Evolutionary conservation across 2,888 invertebrate genomes (phyloP), one percentile per base, ranked within the genome.

Genomic region (Drosophila silvestris): DNA sequence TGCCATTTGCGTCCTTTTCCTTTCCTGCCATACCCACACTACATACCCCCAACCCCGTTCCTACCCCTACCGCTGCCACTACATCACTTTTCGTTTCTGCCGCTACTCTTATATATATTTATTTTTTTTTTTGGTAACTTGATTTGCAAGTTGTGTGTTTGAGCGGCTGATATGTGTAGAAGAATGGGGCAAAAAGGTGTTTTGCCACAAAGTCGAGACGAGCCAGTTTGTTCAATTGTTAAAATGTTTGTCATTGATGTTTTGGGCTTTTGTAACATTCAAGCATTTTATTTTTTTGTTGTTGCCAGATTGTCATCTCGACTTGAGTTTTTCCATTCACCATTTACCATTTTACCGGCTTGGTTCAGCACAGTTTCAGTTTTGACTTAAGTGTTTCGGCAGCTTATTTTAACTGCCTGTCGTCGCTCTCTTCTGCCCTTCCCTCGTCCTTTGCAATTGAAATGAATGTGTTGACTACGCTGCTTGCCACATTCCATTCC

Each of bases 211-310:
- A 61, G 69, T 28, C 5, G n/a, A 57, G 39, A 30, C 57, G 28
- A 62, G 80, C 39, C 77, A 56, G 81, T 69, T 81, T 81, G 78
- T 81, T 80, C 82, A 79, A 81, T 82, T 82, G 81, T 81, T 82
- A 72, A 83, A 83, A 81, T 83, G 81, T 81, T 81, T 81, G 84
- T 78, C 82, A 82, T 83, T 81, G 82, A 82, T 83, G 82, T 82
- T 79, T 82, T 66, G 65, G 80, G 75, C 81, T 72, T 77, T 75
- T 68, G 76, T 82, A 70, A 70, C 72, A 81, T 82, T 81, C 70
- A 62, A 78, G 78, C 62, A 76, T 76, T 78, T 63, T 44, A 16
- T 47, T 16, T 26, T 26, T 16, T 26, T 47, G 26, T 41, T 30
- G 37, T 12, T 37, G 53, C 16, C 16, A 77, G 77, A 79, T 79